Percentiles rank a stretch among this genome's conserved stretches.
Conservation (phyloP, 35 echinoderm and acorn worm genomes). For the Anneissia japonica region DNA sequence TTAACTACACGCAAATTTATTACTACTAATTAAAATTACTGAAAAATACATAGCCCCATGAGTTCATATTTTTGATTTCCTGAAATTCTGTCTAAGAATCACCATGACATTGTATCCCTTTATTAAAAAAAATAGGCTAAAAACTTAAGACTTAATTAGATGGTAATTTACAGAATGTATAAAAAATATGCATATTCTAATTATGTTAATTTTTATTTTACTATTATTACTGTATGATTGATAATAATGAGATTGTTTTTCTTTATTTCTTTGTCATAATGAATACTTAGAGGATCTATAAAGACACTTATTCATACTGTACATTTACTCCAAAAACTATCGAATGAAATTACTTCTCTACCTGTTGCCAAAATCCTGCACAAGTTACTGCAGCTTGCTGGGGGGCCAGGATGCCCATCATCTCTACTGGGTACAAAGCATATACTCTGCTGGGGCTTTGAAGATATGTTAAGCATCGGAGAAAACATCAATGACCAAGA, state of each 20-base stretch:
- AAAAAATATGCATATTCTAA: no score
- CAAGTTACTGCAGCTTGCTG: conserved; percentile 58
- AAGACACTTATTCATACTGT: conserved; percentile 64
- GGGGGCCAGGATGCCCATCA: conserved; percentile 60
- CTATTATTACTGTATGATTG: no score
- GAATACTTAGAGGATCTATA: conserved; percentile 49
- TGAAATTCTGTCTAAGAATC: no score
- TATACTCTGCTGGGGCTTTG: conserved; percentile 77
- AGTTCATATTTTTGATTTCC: no score
- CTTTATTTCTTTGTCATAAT: background rate
- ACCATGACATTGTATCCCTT: no score
- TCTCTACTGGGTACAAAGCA: conserved; percentile 60
- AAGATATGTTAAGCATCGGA: conserved; percentile 57
- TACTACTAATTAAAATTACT: no score
- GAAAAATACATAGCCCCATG: no score
- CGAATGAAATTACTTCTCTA: conserved; percentile 9
- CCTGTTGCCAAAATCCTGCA: conserved; percentile 62
- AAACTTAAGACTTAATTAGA: no score
- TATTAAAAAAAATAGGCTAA: no score
- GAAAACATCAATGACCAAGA: conserved; percentile 59
- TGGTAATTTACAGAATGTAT: no score
- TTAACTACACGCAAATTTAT: no score
- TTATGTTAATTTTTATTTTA: no score
- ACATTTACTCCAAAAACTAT: conserved; percentile 49
- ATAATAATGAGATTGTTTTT: background rate